These are phyloP conservation scores for Furcifer pardalis DNA, from an alignment of 2,797 vertebrate genomes.

Conservation along the genomic window DNA sequence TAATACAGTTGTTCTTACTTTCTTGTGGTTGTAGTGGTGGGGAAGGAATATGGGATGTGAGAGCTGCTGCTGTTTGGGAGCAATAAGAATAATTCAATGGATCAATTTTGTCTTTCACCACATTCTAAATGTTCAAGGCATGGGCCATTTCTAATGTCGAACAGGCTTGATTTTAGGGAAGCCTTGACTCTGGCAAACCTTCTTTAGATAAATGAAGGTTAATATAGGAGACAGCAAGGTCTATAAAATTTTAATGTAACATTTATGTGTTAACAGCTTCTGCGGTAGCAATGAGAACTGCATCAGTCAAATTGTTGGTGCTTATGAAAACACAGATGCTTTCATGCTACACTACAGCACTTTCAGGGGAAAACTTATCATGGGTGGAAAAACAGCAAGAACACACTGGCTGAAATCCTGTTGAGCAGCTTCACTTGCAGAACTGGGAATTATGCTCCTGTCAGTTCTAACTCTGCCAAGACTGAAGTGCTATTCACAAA, in stretches of 20 bases:
- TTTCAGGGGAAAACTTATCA: conserved; percentile 5
- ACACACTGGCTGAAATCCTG: no score
- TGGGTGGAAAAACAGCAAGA: neutral
- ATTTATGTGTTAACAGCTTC: conserved; percentile 32
- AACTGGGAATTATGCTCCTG: no score
- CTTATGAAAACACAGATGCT: conserved; percentile 42
- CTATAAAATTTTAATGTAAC: conserved; percentile 28
- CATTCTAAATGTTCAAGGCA: neutral
- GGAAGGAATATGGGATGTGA: no score
- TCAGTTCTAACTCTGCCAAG: no score
- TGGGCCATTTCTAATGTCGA: neutral
- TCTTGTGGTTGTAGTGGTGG: neutral
- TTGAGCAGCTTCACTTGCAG: no score
- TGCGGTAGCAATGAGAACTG: conserved; percentile 37
- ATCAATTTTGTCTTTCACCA: neutral
- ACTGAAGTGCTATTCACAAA: no score
- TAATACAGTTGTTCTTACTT: no score
- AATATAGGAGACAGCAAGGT: conserved; percentile 32
- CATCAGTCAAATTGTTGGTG: conserved; percentile 28
- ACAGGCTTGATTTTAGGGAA: neutral
- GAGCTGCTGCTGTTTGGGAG: neutral
- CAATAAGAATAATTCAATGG: neutral
- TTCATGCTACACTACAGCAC: neutral
- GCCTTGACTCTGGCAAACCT: neutral
- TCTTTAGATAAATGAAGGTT: conserved; percentile 10